Base-by-base conservation (phyloP, 2,113 vertebrate genomes). In the Cavia aperea region DNA sequence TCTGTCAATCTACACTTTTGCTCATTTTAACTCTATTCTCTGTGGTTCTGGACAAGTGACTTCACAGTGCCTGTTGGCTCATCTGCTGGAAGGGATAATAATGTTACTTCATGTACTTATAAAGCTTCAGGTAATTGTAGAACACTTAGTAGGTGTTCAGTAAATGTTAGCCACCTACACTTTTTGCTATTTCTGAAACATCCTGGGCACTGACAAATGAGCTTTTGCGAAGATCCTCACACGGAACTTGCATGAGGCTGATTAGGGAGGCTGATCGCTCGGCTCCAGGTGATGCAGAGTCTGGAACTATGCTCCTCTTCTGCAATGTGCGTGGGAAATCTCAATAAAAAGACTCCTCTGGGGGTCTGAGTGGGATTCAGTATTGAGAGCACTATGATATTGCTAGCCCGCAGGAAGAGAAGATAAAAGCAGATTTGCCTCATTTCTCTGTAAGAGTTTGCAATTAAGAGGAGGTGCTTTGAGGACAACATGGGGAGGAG, bases 151-250 rank as follows among this genome's bases (percentile, higher is more conserved):
- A 78, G 49, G 73, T 90, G 9, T 43, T 89, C 43, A 23, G 60
- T n/a, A 36, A 77, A 70, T 19, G 24, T 18, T 51, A 86, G n/a
- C 23, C 79, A 36, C 81, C 63, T 31, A 77, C 31, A 46, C 36
- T 7, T 16, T 63, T 39, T 66, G 70, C 84, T 86, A 51, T 89
- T 93, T 89, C 56, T 6, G 23, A 91, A 31, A 91, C 81, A 58
- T 83, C 54, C 62, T 4, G 68, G 66, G 51, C 21, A 73, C 83
- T 72, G 85, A 79, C 13, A 78, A 89, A 62, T n/a, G 15, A 86
- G 36, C 14, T 83, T 49, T 79, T 72, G 21, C 33, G 54, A 93
- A 56, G 31, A 49, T 16, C 77, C 92, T 92, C 46, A 58, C 8
- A 18, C 5, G 9, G 78, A 75, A 62, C 33, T 58, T 66, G 5